Evolutionary conservation across 64 coral and sea anemone genomes (phyloP), one percentile per base, ranked within the genome.

Genomic region (Trachythela sp.): DNA sequence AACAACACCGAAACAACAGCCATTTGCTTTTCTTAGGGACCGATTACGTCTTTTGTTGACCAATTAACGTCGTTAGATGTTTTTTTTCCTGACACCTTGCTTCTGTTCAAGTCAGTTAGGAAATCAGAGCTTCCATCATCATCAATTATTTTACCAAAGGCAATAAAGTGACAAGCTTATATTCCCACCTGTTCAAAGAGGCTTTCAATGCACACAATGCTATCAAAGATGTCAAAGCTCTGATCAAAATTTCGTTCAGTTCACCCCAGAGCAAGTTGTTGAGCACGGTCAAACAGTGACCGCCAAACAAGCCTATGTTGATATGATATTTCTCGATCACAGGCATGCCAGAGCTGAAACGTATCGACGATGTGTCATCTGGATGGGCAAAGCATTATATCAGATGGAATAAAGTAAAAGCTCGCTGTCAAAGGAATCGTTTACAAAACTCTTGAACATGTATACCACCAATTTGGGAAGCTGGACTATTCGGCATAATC

Each of bases 1-100:
- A 8, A 70, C 64, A 70, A n/a, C n/a, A n/a, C n/a, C n/a, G 71
- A 77, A 77, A 77, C 71, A 77, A 77, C 71, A 77, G 30, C 71
- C 17, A 77, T 77, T 77, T 7, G 71, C 71, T 7, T n/a, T 77
- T 77, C 71, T 7, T 77, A 17, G 1, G 13, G 71, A 7, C 6
- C 7, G 71, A 59, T 59, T n/a, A n/a, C n/a, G 0, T 59, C 54
- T 2, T 59, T 59, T 59, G 54, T 9, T 59, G 9, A 59, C 6
- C 5, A 59, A 13, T 22, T 59, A 13, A 59, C 54, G 18, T 59
- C 15, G 18, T 59, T 59, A 59, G 54, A 59, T 59, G 54, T 59
- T 59, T 59, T 59, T 9, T 22, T 59, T 59, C 6, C 0, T 4
- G 54, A 59, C 54, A 59, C 6, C 15, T 59, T 59, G 9, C 54